Base-by-base conservation (phyloP, 2,113 vertebrate genomes). In the Colaptes auratus region DNA sequence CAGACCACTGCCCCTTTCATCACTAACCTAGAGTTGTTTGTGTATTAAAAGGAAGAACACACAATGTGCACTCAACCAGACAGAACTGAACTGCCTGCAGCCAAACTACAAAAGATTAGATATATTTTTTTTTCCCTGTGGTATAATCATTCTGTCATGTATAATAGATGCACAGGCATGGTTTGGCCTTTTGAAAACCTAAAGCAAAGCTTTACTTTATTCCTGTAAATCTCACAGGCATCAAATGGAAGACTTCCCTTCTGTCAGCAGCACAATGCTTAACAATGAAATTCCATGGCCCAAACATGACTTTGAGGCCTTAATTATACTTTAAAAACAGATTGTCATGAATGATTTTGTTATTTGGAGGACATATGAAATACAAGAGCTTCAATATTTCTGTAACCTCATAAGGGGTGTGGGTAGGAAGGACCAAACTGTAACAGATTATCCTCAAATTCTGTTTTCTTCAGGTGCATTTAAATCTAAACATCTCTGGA, bases 191-290 rank as follows among this genome's bases (percentile, higher is more conserved):
- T 93, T 71, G 56, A 93, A 97, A 94, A 83, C 86, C 89, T 94
- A 81, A 77, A 83, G 82, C 85, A 94, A 95, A 97, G 95, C 94
- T 92, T 85, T 70, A 92, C 53, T 90, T 95, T 93, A 94, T 95
- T 96, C 90, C 82, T 91, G 87, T 95, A 92, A 96, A 95, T 94
- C 96, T 96, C 93, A 33, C 4, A 2, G 67, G 86, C 72, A 97
- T 95, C 90, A 76, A 69, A 95, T 48, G 28, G 95, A 95, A 95
- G 56, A 48, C 30, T 95, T 95, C 82, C 88, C 80, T 90, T 69
- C 67, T 89, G 75, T 81, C 82, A 95, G 88, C 78, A 90, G 71
- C 50, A 35, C 30, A 93, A 84, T 60, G 61, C 80, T 94, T 42
- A 74, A 53, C 83, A 90, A 55, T 77, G 64, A 86, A 95, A 89